These are phyloP conservation scores for Caenorhabditis sp. DNA, from an alignment of 2,888 invertebrate species.

Conservation along the genomic window DNA sequence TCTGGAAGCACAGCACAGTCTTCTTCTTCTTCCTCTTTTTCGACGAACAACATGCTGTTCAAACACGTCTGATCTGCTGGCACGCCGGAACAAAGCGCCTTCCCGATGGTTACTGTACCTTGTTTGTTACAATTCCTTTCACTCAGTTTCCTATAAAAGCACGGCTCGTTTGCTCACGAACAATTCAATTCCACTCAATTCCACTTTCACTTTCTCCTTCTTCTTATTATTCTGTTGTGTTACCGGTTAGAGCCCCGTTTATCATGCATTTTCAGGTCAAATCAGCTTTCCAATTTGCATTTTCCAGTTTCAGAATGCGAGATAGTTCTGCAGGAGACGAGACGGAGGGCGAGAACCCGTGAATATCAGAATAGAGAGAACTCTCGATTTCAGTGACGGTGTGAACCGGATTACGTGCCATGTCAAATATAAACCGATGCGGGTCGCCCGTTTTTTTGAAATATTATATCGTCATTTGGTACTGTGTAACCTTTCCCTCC, in stretches of 20 bases:
- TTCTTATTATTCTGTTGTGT: constrained; percentile 20
- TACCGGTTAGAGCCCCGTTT: constrained; percentile 25
- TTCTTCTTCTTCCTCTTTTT: too few species aligned
- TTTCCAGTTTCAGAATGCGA: constrained; percentile 20
- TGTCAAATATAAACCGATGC: constrained; percentile 59
- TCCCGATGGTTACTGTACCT: constrained; percentile 56
- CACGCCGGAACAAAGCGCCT: constrained; percentile 30
- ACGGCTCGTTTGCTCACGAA: constrained; percentile 50
- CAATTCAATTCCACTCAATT: constrained; percentile 30
- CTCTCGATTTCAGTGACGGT: constrained; percentile 39
- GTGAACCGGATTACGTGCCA: constrained; percentile 62
- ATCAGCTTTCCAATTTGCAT: constrained; percentile 30
- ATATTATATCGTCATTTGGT: constrained; percentile 21
- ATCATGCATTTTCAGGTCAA: constrained; percentile 18
- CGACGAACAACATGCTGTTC: constrained; percentile 56
- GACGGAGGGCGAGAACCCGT: constrained; percentile 26
- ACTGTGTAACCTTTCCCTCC: constrained; percentile 6
- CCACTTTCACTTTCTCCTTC: constrained; percentile 16
- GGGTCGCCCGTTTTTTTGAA: constrained; percentile 33
- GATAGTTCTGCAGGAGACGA: constrained; percentile 1
- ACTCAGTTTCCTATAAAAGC: constrained; percentile 45
- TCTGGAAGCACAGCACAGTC: constrained; percentile 39
- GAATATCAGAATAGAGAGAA: constrained; percentile 32
- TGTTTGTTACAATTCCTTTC: constrained; percentile 58
- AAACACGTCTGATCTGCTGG: constrained; percentile 25